phyloP scores from a whole-genome alignment of 37 sponge, comb jelly and placozoan genomes.

The Geodia barretti region DNA sequence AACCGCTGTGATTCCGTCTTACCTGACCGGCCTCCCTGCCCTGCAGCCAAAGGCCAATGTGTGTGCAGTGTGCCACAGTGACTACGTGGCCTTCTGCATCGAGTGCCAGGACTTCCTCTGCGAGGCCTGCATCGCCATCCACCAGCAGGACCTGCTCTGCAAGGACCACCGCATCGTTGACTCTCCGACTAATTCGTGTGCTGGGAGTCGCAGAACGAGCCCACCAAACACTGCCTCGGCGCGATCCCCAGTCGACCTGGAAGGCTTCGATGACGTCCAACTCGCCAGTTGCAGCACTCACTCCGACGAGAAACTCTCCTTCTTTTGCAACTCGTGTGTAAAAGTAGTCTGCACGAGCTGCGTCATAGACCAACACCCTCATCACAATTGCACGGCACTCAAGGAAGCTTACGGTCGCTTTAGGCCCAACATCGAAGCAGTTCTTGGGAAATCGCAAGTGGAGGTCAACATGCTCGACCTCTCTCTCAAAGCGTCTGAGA shows the following conservation, averaged over 20 bases:
- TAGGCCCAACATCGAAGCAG: constrained; percentile 7
- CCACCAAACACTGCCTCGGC: constrained; percentile 8
- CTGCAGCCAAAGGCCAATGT: not conserved
- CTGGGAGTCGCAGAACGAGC: constrained; percentile 1
- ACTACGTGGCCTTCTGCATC: constrained; percentile 33
- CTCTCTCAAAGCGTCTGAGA: constrained; percentile 22
- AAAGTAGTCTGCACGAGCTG: constrained; percentile 45
- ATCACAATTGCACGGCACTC: constrained; percentile 41
- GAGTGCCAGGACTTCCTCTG: constrained; percentile 63
- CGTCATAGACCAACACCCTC: constrained; percentile 28
- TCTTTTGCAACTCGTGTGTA: constrained; percentile 47
- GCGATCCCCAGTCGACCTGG: not conserved
- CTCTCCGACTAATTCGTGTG: constrained; percentile 4
- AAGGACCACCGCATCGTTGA: constrained; percentile 28
- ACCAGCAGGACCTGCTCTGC: constrained; percentile 2
- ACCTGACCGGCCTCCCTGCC: not conserved
- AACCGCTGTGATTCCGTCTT: not conserved
- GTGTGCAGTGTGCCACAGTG: not conserved
- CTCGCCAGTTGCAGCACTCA: constrained; percentile 29
- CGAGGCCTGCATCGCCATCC: constrained; percentile 17
- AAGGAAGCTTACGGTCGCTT: constrained; percentile 14
- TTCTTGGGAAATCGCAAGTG: constrained; percentile 19
- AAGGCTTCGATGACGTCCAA: not conserved
- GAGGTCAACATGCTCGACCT: constrained; percentile 33
- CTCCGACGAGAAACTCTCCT: constrained; percentile 25